phyloP scores from a whole-genome alignment of 2,113 vertebrate species.

The Scalopus aquaticus region DNA sequence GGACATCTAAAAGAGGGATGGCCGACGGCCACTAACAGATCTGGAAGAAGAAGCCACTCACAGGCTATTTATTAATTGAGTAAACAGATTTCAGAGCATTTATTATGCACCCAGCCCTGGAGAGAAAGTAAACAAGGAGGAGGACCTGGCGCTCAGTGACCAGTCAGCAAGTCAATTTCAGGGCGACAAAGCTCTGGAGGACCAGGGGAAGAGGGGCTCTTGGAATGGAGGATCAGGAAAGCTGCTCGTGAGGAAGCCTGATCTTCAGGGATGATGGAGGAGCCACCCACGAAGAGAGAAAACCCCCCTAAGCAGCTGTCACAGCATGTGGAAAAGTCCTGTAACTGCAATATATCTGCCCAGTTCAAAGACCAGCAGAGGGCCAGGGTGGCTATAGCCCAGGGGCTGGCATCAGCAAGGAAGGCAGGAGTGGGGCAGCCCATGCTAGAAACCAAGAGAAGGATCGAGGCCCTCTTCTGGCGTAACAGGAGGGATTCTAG shows the following conservation, averaged over 20 bases:
- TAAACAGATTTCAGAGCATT: not conserved
- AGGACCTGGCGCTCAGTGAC: not conserved
- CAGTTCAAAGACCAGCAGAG: not conserved
- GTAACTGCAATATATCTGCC: not conserved
- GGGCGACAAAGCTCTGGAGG: no score
- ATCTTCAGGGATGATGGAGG: not conserved
- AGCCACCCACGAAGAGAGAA: not conserved
- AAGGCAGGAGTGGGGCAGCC: not conserved
- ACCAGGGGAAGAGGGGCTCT: not conserved
- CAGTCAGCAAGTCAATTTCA: not conserved
- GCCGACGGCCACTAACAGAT: not conserved
- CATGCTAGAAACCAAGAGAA: not conserved
- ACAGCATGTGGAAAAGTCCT: not conserved
- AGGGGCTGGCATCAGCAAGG: not conserved
- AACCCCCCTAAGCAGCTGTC: not conserved
- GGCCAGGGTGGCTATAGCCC: accelerated
- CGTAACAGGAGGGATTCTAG: accelerated
- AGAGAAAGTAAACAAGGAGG: not conserved
- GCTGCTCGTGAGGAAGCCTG: not conserved
- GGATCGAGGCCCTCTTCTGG: not conserved
- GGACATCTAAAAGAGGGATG: not conserved
- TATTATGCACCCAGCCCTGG: not conserved
- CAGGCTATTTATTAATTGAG: no score
- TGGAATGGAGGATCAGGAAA: not conserved
- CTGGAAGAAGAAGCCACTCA: not conserved